Evolutionary conservation across 2,113 vertebrate species (phyloP), one percentile per base, ranked within the genome.

Genomic region (Cryptotis parvus): DNA sequence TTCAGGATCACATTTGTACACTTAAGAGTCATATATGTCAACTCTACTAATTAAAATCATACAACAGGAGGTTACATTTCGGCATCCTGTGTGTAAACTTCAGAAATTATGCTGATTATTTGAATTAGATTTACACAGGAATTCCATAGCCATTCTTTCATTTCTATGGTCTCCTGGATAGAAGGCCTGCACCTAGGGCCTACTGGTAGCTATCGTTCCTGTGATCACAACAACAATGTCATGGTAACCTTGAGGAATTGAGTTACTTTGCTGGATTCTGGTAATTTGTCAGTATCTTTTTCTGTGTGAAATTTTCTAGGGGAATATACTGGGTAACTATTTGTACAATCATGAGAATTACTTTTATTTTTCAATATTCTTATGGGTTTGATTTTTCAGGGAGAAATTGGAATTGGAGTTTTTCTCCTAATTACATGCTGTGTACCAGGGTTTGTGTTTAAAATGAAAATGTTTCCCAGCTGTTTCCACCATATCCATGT

Each of bases 121-220:
- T 99, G 99, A 94, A 99, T 87, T 99, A 98, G 99, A 99, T 99
- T 95, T 99, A 98, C 96, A 99, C 98, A 27, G 99, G 99, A 95
- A 99, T 99, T 97, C 99, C 98, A 82, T 99, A 99, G 70, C 98
- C 98, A 49, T 99, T 99, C 55, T 58, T 58, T 58, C 55, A 99
- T 95, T 99, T 98, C 99, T 98, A 99, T 99, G 99, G 80, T 98
- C 98, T 33, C 99, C 98, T 93, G 99, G 98, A 9, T 99, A 99
- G 81, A 98, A 98, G 84, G 98, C 98, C 96, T 99, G 98, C 90
- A 99, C 99, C 96, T 99, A 98, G 55, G 99, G 99, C 94, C 98
- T 98, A 97, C 99, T 98, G 97, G 99, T 98, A 90, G 99, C 98
- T 72, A 99, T 99, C 99, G 99, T 99, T 93, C 98, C 98, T 3